Conservation (phyloP, 2,113 vertebrate genomes). For the Heliornis fulica region DNA sequence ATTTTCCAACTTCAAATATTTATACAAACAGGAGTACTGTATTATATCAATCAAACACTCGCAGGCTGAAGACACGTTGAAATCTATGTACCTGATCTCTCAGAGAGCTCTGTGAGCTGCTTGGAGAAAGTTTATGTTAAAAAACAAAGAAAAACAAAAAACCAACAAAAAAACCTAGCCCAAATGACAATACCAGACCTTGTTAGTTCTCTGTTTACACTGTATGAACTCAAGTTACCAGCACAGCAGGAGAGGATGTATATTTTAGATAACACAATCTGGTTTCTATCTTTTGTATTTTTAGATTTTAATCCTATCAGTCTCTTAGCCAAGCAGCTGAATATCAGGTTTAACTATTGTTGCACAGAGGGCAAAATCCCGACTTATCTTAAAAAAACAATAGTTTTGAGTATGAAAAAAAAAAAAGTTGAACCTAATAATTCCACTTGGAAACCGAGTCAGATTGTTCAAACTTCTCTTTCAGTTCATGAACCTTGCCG, state of each 20-base stretch:
- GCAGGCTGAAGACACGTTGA: not conserved
- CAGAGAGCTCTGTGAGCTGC: not conserved
- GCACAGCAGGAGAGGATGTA: conserved; percentile 71
- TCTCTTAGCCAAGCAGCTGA: conserved; percentile 41
- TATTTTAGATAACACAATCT: conserved; percentile 73
- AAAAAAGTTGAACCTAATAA: not conserved
- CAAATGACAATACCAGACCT: conserved; percentile 30
- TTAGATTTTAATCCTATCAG: conserved; percentile 61
- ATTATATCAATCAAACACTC: conserved; percentile 65
- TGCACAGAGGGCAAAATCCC: not conserved
- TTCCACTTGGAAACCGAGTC: not conserved
- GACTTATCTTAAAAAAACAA: not conserved
- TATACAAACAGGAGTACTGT: conserved; percentile 69
- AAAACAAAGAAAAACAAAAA: not conserved
- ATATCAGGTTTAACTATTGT: conserved; percentile 34
- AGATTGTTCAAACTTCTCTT: not conserved
- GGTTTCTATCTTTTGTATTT: conserved; percentile 69
- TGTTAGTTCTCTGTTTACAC: conserved; percentile 34
- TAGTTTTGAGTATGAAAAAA: not conserved
- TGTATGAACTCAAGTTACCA: conserved; percentile 51
- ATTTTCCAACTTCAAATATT: conserved; percentile 78
- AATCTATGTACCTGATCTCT: conserved; percentile 11
- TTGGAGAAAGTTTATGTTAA: conserved; percentile 19
- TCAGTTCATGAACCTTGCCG: not conserved
- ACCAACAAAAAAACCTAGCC: not conserved